Evolutionary conservation across 2,888 invertebrate genomes (phyloP), one percentile per base, ranked within the genome.

Genomic region (Coleophora flavipennella): DNA sequence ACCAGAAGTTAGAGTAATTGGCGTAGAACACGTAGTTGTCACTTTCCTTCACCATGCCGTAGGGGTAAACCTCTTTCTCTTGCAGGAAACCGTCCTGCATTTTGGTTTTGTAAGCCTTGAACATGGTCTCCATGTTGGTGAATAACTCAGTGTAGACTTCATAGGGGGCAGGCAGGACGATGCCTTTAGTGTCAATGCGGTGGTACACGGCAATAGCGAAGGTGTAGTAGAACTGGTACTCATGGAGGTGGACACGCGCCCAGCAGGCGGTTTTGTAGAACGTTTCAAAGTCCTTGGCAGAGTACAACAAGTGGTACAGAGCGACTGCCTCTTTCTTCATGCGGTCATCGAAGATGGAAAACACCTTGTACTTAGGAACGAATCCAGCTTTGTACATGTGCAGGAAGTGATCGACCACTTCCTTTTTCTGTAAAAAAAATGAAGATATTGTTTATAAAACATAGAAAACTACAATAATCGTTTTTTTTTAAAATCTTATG

Each of bases 101-200:
- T 54, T 86, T 86, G 35, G 68, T 66, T 35, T 70, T 55, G 58
- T 75, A 74, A 59, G 90, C 69, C 59, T 90, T 88, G 35, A 28
- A 35, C 26, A 78, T 75, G 51, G 67, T 80, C 13, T 61, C 56
- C 2, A 49, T 43, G 13, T 88, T 88, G 46, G 88, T 85, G 79
- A 88, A 92, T 49, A 86, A 84, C 60, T 89, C 84, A 0, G 92
- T 91, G 51, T 86, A 76, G 26, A 90, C 73, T 78, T 92, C 91
- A 55, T 91, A 90, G n/a, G 88, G 79, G 2, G 91, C 88, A 2
- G 92, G 92, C 29, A 91, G 54, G 12, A 87, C 86, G 26, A 91
- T 63, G 39, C 86, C 84, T 36, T 73, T 67, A 39, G 86, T 81
- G 51, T 90, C 90, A 1, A 74, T 54, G 35, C 89, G 88, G 53